Percentiles rank a stretch among this genome's conserved stretches.
phyloP scores from a whole-genome alignment of 2,888 invertebrate genomes.

The Hirtodrosophila confusa region DNA sequence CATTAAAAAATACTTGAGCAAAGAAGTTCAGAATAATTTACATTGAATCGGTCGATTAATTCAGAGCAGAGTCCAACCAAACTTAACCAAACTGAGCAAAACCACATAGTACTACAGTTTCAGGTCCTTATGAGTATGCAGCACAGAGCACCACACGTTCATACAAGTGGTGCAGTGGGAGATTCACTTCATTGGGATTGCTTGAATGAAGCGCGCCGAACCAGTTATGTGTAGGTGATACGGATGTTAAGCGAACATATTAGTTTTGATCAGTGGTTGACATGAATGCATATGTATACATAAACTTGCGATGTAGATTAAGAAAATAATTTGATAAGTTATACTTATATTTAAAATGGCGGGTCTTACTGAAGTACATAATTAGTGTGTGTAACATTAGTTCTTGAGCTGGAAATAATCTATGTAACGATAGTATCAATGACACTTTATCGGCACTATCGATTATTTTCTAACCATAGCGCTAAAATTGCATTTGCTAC shows the following conservation, averaged over 20 bases:
- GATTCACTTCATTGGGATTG: constrained; percentile 30
- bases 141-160: constrained; percentile 17
- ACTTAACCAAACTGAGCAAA: constrained; percentile 18
- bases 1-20: too few species aligned
- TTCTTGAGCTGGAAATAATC: too few species aligned
- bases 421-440: too few species aligned
- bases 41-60: constrained; percentile 31
- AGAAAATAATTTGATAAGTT: background rate
- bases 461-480: too few species aligned
- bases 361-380: too few species aligned
- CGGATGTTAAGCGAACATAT: constrained; percentile 2
- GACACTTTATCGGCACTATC: too few species aligned
- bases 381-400: too few species aligned
- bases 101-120: background rate
- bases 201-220: constrained; percentile 30
- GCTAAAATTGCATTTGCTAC: too few species aligned
- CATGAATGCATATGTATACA: too few species aligned
- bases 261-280: background rate
- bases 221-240: constrained; percentile 31
- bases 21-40: constrained; percentile 5
- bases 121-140: constrained; percentile 10
- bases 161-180: constrained; percentile 31
- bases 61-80: constrained; percentile 1
- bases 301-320: too few species aligned
- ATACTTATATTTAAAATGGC: too few species aligned